Conservation (phyloP, 2,888 invertebrate genomes). For the Nemurella pictetii region DNA sequence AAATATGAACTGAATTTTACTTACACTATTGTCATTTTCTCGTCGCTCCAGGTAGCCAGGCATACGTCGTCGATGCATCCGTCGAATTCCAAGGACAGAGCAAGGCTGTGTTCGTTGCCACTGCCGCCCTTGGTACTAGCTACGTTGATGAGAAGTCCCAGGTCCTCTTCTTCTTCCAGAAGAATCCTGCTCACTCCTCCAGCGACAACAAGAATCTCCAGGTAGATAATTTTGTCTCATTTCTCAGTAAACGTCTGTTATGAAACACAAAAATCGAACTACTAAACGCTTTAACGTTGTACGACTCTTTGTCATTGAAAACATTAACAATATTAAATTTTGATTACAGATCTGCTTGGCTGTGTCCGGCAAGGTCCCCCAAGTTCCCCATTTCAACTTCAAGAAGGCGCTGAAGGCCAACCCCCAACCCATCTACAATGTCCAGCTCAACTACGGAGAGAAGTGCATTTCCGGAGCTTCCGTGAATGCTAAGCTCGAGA, state of each 20-base stretch:
- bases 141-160: slow-evolving; percentile 60
- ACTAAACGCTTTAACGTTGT: too few species aligned
- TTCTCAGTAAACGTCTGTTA: too few species aligned
- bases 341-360: slow-evolving; percentile 55
- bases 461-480: slow-evolving; percentile 50
- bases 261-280: too few species aligned
- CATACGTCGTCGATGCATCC: slow-evolving; percentile 59
- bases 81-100: slow-evolving; percentile 59
- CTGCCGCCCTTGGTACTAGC: slow-evolving; percentile 60
- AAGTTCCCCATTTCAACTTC: slow-evolving; percentile 58
- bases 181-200: slow-evolving; percentile 13
- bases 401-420: slow-evolving; percentile 59
- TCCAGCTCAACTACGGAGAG: slow-evolving; percentile 58
- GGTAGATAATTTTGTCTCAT: slow-evolving; percentile 46
- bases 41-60: slow-evolving; percentile 50
- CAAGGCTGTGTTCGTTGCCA: slow-evolving; percentile 57
- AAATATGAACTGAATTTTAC: too few species aligned
- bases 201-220: slow-evolving; percentile 12
- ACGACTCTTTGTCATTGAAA: too few species aligned
- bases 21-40: background rate
- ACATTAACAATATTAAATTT: too few species aligned
- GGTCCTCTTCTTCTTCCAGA: slow-evolving; percentile 49
- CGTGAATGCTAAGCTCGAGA: slow-evolving; percentile 49
- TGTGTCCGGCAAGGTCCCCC: slow-evolving; percentile 55
- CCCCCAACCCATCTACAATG: slow-evolving; percentile 53